Evolutionary conservation across 2,113 vertebrate genomes (phyloP).

Genomic region (Nycticebus coucang): DNA sequence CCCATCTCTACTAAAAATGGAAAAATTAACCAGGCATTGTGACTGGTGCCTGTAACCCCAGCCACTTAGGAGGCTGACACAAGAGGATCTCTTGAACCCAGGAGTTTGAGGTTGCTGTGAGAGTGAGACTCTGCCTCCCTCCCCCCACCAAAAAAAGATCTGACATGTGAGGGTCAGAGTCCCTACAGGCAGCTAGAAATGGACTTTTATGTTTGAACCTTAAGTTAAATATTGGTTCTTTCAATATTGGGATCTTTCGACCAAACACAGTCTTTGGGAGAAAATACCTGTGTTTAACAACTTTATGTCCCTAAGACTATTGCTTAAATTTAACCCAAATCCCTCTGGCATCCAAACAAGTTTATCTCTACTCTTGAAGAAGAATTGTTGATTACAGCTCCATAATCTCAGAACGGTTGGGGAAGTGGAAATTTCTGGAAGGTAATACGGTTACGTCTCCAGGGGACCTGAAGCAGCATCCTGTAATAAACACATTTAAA

Average conservation of each 20-base stretch:
- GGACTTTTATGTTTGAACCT: constrained; percentile 16
- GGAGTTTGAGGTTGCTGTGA: too few species aligned
- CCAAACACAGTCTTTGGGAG: neutral
- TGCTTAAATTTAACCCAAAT: constrained; percentile 41
- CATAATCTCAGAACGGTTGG: neutral
- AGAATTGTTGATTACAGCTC: constrained; percentile 38
- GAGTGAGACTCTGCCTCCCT: too few species aligned
- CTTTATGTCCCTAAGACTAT: neutral
- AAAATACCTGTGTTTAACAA: constrained; percentile 18
- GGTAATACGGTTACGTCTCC: neutral
- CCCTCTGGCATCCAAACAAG: neutral
- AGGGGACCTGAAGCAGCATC: constrained; percentile 16
- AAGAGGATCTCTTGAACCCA: too few species aligned
- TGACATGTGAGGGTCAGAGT: neutral
- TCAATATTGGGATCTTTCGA: neutral
- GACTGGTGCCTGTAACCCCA: too few species aligned
- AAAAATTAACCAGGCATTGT: too few species aligned
- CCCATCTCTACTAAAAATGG: too few species aligned
- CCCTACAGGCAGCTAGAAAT: neutral
- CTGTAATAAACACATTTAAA: constrained; percentile 36
- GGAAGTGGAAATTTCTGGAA: constrained; percentile 21
- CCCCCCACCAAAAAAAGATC: neutral
- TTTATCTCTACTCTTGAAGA: constrained; percentile 7
- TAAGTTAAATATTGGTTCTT: constrained; percentile 36
- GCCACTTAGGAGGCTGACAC: too few species aligned